phyloP scores from a whole-genome alignment of 2,797 vertebrate genomes.

The Enteromius radiatus region DNA sequence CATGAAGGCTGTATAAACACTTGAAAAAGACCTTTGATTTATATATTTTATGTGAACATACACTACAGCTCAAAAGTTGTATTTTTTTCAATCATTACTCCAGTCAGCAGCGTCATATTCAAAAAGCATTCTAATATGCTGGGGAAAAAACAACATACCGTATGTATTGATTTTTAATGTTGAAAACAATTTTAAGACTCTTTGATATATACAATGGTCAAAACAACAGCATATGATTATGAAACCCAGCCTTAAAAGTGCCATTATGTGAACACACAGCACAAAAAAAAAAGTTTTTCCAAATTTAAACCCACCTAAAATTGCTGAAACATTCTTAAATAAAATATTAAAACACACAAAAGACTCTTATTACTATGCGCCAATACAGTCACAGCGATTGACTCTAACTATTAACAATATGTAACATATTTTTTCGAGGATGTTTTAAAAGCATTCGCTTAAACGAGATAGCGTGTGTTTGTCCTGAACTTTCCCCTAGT shows the following conservation, averaged over 20 bases:
- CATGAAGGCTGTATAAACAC: neutral
- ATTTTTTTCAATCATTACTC: neutral
- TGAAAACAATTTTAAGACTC: neutral
- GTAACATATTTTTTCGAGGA: neutral
- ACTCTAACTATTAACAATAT: neutral
- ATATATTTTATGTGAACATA: neutral
- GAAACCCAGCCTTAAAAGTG: neutral
- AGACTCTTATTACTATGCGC: neutral
- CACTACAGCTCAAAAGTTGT: neutral
- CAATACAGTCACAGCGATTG: neutral
- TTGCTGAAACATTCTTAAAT: neutral
- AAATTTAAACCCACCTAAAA: neutral
- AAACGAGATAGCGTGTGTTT: slow-evolving; percentile 25
- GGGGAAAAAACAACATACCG: no score
- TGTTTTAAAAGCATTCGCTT: slow-evolving; percentile 3
- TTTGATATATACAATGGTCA: neutral
- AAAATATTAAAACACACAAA: neutral
- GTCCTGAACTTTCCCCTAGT: slow-evolving; percentile 33
- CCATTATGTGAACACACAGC: neutral
- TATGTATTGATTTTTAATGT: neutral
- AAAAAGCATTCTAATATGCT: neutral
- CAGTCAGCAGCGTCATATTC: neutral
- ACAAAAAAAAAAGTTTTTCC: neutral
- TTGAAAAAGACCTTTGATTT: neutral
- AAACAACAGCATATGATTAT: neutral